Percentiles rank a stretch among this genome's conserved stretches.
phyloP scores from a whole-genome alignment of 2,797 vertebrate species.

The Graptemys geographica region DNA sequence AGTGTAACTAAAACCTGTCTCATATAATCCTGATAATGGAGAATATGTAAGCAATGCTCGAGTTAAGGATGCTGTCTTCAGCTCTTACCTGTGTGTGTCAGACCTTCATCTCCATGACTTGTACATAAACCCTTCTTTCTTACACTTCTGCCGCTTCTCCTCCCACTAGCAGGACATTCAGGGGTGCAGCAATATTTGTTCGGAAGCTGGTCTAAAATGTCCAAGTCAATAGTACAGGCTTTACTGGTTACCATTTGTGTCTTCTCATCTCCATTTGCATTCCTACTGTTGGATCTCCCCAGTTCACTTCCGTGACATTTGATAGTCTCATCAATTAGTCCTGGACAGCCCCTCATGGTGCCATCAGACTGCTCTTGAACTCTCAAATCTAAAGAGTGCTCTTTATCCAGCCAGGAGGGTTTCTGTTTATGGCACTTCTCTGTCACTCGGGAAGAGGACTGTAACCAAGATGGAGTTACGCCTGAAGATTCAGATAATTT shows the following conservation, averaged over 20 bases:
- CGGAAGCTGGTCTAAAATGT: conserved; percentile 50
- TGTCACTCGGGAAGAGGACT: conserved; percentile 73
- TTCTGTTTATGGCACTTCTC: conserved; percentile 75
- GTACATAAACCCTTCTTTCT: conserved; percentile 38
- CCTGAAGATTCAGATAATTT: conserved; percentile 76
- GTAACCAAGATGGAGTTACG: conserved; percentile 88
- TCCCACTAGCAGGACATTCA: conserved; percentile 84
- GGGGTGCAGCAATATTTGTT: conserved; percentile 20
- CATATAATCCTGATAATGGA: neutral
- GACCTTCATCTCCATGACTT: conserved; percentile 28
- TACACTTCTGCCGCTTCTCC: conserved; percentile 79
- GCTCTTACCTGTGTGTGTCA: conserved; percentile 78
- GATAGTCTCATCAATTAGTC: conserved; percentile 75
- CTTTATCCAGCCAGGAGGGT: conserved; percentile 86
- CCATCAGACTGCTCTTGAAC: neutral
- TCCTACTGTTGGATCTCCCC: conserved; percentile 29
- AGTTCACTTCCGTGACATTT: conserved; percentile 72
- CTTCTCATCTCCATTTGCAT: conserved; percentile 54
- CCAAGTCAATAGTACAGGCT: conserved; percentile 72
- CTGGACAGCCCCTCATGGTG: conserved; percentile 60
- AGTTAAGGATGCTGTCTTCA: neutral
- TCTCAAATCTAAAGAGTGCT: conserved; percentile 68
- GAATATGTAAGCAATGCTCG: neutral
- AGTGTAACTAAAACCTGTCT: neutral
- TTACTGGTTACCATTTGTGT: conserved; percentile 56